These are phyloP conservation scores for Caenorhabditis parvicauda DNA, from an alignment of 2,888 invertebrate genomes.

Conservation along the genomic window DNA sequence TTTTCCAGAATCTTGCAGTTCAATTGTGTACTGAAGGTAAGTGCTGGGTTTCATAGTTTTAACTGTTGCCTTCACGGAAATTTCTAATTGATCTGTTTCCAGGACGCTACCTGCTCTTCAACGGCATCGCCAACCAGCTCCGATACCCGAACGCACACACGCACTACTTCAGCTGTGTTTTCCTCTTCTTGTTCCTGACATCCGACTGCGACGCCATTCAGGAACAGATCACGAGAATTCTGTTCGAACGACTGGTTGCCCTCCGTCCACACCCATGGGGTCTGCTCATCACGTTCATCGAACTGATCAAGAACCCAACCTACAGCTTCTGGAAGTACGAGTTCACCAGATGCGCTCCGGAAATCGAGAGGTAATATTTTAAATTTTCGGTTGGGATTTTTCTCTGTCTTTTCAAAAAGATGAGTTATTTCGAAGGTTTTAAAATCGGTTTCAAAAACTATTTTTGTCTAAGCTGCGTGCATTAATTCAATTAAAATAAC, in stretches of 20 bases:
- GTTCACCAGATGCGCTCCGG: conserved; percentile 98
- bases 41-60: conserved; percentile 49
- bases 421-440: not conserved
- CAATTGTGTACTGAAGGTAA: conserved; percentile 93
- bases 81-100: conserved; percentile 20
- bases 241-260: conserved; percentile 92
- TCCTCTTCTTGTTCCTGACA: conserved; percentile 87
- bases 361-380: conserved; percentile 85
- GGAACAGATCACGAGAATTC: conserved; percentile 68
- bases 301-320: conserved; percentile 93
- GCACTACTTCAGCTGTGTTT: conserved; percentile 96
- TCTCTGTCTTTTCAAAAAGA: no score
- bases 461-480: not conserved
- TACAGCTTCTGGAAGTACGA: conserved; percentile 99
- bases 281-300: conserved; percentile 94
- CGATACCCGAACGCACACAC: conserved; percentile 99
- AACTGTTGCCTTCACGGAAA: not conserved
- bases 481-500: no score
- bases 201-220: conserved; percentile 95
- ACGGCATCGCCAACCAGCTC: conserved; percentile 96
- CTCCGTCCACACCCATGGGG: conserved; percentile 99
- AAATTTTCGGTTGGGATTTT: not conserved
- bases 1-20: conserved; percentile 97
- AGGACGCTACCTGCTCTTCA: conserved; percentile 87
- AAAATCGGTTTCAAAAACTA: not conserved